A percentile compares a stretch with the other conserved stretches of the same genome.
phyloP scores from a whole-genome alignment of 2,113 vertebrate species.

The Vulpes vulpes region DNA sequence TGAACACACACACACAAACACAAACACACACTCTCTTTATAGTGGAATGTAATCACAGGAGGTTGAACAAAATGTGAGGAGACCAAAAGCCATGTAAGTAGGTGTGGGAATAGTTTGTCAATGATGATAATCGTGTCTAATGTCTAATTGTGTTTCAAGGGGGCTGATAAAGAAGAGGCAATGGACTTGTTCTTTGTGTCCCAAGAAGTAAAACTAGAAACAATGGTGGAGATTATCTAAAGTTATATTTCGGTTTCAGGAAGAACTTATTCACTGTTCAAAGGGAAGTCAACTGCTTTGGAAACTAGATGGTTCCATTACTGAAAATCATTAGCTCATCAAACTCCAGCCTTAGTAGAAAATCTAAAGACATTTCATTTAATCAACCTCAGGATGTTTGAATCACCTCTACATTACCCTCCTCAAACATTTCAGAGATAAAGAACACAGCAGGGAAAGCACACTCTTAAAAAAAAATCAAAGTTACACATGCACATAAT shows the following conservation, averaged over 20 bases:
- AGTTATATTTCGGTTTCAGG: constrained; percentile 16
- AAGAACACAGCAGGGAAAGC: neutral
- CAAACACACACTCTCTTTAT: neutral
- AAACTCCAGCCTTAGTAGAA: constrained; percentile 27
- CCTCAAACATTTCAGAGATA: neutral
- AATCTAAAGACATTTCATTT: neutral
- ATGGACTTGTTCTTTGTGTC: neutral
- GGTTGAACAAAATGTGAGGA: constrained; percentile 45
- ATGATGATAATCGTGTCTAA: neutral
- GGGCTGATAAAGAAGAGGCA: neutral
- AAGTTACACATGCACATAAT: neutral
- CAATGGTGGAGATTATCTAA: neutral
- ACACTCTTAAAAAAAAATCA: neutral
- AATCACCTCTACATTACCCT: neutral
- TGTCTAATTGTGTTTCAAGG: neutral
- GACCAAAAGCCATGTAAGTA: constrained; percentile 1
- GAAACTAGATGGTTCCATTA: neutral
- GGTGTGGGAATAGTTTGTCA: neutral
- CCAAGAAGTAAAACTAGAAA: constrained; percentile 34
- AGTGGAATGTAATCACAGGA: constrained; percentile 10
- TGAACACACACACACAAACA: neutral
- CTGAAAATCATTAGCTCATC: neutral
- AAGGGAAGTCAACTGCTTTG: neutral
- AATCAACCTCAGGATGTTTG: neutral
- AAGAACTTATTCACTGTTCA: constrained; percentile 28